Evolutionary conservation across 2,888 invertebrate species (phyloP).

Genomic region (Noctua comes): DNA sequence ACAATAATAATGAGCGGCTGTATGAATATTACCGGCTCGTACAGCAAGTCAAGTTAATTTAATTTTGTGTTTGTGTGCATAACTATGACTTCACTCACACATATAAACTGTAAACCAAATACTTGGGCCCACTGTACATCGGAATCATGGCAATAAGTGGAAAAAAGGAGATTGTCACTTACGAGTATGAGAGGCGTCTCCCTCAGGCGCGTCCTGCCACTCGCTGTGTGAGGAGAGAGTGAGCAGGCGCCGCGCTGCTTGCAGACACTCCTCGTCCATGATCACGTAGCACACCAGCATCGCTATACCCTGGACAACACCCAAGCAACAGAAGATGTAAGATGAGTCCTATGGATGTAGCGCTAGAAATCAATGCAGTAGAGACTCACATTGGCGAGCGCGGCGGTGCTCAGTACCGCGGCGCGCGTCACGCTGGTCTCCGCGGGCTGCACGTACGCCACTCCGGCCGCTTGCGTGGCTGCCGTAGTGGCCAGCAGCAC

Average conservation of each 20-base stretch:
- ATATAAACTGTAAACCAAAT: too few species aligned
- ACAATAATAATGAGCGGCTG: too few species aligned
- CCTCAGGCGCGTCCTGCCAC: constrained; percentile 89
- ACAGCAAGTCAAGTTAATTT: too few species aligned
- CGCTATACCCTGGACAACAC: constrained; percentile 89
- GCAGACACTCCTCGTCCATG: constrained; percentile 89
- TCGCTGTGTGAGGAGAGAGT: constrained; percentile 81
- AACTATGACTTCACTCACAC: too few species aligned
- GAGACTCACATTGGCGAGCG: constrained; percentile 76
- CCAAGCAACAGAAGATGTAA: neutral
- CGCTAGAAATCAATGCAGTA: neutral
- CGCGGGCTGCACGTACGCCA: constrained; percentile 86
- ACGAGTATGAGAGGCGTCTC: constrained; percentile 91
- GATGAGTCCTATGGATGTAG: neutral
- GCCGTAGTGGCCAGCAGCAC: constrained; percentile 80
- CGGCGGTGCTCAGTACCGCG: constrained; percentile 79
- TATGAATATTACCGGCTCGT: too few species aligned
- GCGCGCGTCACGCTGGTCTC: constrained; percentile 76
- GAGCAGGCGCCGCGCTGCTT: constrained; percentile 80
- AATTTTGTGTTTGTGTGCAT: too few species aligned
- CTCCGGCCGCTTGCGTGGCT: constrained; percentile 82
- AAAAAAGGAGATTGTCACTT: constrained; percentile 74
- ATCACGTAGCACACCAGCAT: constrained; percentile 91
- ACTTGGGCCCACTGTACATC: too few species aligned
- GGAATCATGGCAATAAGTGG: neutral